These are phyloP conservation scores for Acanthurus leucopareius DNA, from an alignment of 2,797 vertebrate species.

Conservation along the genomic window DNA sequence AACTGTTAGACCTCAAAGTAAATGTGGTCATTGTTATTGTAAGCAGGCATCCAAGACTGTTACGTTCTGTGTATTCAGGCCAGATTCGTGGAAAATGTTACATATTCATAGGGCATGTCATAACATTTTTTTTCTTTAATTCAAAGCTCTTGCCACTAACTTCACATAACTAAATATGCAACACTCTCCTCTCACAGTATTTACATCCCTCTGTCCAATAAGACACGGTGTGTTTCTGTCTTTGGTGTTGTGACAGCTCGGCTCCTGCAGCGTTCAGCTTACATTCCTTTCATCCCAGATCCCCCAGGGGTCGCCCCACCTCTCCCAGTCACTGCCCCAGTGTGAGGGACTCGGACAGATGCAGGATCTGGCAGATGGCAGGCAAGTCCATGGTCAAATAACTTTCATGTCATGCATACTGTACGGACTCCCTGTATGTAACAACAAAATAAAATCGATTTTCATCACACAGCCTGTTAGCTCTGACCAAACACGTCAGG, in stretches of 20 bases:
- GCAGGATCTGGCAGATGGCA: constrained; percentile 73
- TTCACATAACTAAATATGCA: constrained; percentile 34
- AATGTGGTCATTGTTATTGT: constrained; percentile 53
- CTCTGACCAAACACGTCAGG: constrained; percentile 5
- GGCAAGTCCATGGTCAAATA: constrained; percentile 56
- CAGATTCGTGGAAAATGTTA: constrained; percentile 50
- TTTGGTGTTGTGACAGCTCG: constrained; percentile 79
- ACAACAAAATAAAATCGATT: constrained; percentile 15
- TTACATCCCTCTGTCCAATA: constrained; percentile 16
- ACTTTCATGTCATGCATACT: constrained; percentile 43
- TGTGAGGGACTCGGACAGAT: constrained; percentile 79
- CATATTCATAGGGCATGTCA: constrained; percentile 51
- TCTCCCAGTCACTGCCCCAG: constrained; percentile 60
- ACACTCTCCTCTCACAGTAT: constrained; percentile 18
- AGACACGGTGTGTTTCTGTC: constrained; percentile 57
- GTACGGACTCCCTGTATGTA: constrained; percentile 24
- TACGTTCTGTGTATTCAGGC: constrained; percentile 34
- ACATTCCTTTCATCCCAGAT: constrained; percentile 79
- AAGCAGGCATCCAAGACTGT: constrained; percentile 28
- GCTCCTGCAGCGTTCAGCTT: constrained; percentile 66
- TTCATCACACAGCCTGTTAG: constrained; percentile 18
- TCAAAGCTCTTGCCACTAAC: constrained; percentile 9
- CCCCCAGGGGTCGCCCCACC: constrained; percentile 62
- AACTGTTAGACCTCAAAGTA: constrained; percentile 33
- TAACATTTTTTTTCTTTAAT: constrained; percentile 19